A percentile compares a stretch with the other conserved stretches of the same genome.
These are phyloP conservation scores for Falco punctatus DNA, from an alignment of 2,113 vertebrate genomes.

Conservation along the genomic window DNA sequence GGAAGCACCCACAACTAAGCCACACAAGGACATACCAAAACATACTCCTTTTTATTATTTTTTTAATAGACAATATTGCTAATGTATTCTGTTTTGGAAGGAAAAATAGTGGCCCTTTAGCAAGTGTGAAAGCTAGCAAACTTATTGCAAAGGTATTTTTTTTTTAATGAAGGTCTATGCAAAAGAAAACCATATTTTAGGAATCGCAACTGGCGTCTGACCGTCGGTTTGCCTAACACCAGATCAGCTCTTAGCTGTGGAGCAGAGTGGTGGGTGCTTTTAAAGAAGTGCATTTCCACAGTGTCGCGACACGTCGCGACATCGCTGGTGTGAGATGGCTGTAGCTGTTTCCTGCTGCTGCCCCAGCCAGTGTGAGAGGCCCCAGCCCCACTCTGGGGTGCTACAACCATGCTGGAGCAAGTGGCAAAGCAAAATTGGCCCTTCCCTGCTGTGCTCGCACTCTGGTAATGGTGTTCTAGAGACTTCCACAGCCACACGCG, in stretches of 20 bases:
- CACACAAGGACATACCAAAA: background rate
- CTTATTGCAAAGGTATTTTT: background rate
- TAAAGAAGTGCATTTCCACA: background rate
- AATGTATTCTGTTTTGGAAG: background rate
- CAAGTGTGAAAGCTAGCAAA: background rate
- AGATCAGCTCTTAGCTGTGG: background rate
- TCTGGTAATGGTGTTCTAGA: background rate
- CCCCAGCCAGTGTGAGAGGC: background rate
- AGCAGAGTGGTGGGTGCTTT: background rate
- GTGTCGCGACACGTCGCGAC: background rate
- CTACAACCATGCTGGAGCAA: fast-evolving
- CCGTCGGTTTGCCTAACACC: background rate
- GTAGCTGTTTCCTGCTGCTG: background rate
- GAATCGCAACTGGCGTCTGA: background rate
- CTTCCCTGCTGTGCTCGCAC: background rate
- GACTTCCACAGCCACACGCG: background rate
- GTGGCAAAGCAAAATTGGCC: background rate
- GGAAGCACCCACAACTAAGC: background rate
- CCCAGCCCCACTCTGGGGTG: background rate
- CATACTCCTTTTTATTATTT: no score
- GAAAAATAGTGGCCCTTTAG: background rate
- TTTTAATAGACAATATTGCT: background rate
- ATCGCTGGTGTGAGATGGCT: fast-evolving
- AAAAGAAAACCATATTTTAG: background rate
- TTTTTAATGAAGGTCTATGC: background rate